phyloP scores from a whole-genome alignment of 2,888 invertebrate species.

The Epinotia bilunana region DNA sequence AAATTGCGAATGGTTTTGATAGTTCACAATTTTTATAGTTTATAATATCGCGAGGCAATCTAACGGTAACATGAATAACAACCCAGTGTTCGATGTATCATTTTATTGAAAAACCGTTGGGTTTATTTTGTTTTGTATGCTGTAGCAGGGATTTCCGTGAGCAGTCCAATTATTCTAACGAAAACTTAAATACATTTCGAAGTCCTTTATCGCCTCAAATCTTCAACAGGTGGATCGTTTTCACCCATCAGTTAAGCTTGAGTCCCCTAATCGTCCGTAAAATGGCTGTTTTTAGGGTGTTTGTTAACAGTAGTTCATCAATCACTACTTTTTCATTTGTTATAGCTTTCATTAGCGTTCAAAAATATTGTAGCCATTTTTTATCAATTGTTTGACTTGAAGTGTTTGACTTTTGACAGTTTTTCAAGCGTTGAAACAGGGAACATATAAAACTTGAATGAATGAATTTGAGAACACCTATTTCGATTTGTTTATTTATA shows the following conservation, averaged over 20 bases:
- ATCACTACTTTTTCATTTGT: slow-evolving; percentile 19
- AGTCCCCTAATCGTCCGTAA: slow-evolving; percentile 24
- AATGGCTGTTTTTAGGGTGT: background rate
- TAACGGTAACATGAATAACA: too few relatives aligned
- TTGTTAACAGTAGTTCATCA: slow-evolving; percentile 21
- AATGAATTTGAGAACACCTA: too few relatives aligned
- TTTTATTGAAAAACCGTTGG: background rate
- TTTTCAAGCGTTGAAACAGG: background rate
- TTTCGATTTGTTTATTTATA: too few relatives aligned
- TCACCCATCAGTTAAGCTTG: slow-evolving; percentile 25
- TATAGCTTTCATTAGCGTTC: slow-evolving; percentile 12
- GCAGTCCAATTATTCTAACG: too few relatives aligned
- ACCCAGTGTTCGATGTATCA: background rate
- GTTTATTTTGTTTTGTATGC: background rate
- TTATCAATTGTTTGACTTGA: background rate
- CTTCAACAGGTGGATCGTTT: slow-evolving; percentile 38
- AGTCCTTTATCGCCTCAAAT: background rate
- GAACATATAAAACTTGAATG: too few relatives aligned
- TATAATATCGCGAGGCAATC: too few relatives aligned
- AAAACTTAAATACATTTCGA: background rate
- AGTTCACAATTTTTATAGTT: too few relatives aligned
- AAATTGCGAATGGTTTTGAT: too few relatives aligned
- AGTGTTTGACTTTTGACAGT: background rate
- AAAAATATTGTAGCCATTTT: slow-evolving; percentile 14
- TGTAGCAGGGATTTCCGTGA: slow-evolving; percentile 3